Base-by-base conservation (phyloP, 2,797 vertebrate genomes). In the Hirundo rustica region DNA sequence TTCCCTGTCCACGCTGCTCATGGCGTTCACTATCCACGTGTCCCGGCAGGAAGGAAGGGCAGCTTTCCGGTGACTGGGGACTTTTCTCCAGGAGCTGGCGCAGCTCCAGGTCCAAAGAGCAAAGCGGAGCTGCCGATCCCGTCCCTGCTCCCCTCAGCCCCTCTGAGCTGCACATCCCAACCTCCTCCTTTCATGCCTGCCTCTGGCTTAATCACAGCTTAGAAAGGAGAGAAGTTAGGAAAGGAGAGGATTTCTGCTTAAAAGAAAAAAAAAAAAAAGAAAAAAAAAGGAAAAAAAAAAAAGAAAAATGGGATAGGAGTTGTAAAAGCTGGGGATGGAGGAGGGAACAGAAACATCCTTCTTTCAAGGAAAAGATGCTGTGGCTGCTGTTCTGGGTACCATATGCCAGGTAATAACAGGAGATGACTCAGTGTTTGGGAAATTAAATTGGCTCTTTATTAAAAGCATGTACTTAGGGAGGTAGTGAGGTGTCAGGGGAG, bases 381-480 rank as follows among this genome's bases (percentile, higher is more conserved):
- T 70, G 89, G 57, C 87, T 94, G 92, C 72, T 85, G 74, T 50
- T 87, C 40, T 64, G 85, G 85, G 82, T 85, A 76, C 78, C 45
- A 38, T 47, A 44, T 9, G 5, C 74, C 85, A 79, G 84, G 91
- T 93, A 94, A 89, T 91, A 88, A 83, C 72, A 83, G 0, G 1
- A 57, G 72, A 88, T 95, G 94, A 95, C 60, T 96, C 91, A 91
- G 38, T 64, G 57, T 77, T 87, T 87, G 84, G 71, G 84, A 76
- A 93, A 93, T 86, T 70, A 88, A 94, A 83, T 67, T 50, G 57
- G 8, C 48, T 89, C 48, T 68, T 92, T 53, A 83, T 91, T 91
- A 91, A 85, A 92, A 90, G 58, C 3, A 4, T 30, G 67, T n/a
- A n/a, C 85, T 92, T 71, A 61, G 53, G 72, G 82, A 91, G 57